Percentiles rank a stretch among this genome's conserved stretches.
These are phyloP conservation scores for Sporophila hypoxantha DNA, from an alignment of 2,113 vertebrate species.

Conservation along the genomic window DNA sequence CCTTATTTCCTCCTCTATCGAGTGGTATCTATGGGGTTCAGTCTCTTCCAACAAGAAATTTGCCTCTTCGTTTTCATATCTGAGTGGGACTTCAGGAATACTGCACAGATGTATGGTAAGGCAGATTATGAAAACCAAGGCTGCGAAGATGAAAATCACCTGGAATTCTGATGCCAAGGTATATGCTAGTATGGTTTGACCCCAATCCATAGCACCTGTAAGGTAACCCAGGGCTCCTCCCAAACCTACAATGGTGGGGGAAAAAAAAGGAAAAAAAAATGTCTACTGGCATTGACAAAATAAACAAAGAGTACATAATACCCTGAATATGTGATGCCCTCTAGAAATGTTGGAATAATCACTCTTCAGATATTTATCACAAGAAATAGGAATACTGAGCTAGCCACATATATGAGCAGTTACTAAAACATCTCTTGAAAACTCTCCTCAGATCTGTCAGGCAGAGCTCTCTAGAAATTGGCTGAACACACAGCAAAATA, in stretches of 20 bases:
- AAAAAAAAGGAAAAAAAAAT: neutral
- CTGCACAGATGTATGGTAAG: conserved; percentile 86
- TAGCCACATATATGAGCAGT: neutral
- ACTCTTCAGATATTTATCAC: neutral
- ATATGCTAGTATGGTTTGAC: conserved; percentile 75
- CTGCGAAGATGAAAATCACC: conserved; percentile 90
- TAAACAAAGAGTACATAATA: neutral
- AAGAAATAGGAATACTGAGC: neutral
- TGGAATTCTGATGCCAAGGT: conserved; percentile 89
- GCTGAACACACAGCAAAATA: neutral
- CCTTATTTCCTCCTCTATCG: conserved; percentile 66
- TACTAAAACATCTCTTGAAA: neutral
- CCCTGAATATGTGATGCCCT: neutral
- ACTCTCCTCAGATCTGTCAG: neutral
- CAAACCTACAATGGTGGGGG: conserved; percentile 71
- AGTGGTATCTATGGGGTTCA: conserved; percentile 66
- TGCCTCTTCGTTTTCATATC: neutral
- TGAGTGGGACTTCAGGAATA: conserved; percentile 85
- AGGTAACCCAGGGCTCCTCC: conserved; percentile 92
- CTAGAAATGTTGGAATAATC: neutral
- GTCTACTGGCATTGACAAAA: neutral
- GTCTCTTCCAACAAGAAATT: conserved; percentile 46
- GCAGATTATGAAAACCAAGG: conserved; percentile 78
- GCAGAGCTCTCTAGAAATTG: neutral
- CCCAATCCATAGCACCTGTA: conserved; percentile 92